Base-by-base conservation (phyloP, 2,888 invertebrate genomes). In the Acanthosepion lycidas region DNA sequence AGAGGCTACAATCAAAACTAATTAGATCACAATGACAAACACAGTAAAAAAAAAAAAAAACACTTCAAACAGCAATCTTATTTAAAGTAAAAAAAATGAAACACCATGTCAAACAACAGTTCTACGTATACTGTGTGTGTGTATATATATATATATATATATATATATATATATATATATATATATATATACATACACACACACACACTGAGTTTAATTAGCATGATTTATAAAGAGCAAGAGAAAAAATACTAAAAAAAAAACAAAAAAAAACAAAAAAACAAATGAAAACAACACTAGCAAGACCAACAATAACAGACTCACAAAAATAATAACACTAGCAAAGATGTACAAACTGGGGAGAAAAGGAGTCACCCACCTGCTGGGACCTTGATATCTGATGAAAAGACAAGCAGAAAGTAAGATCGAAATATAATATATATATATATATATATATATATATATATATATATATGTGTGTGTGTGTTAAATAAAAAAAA, bases 261-360 rank as follows among this genome's bases (percentile, higher is more conserved):
- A 78, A 78, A 33, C 15, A 78, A n/a, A 33, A 33, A 33, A 33
- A 78, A 78, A 33, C 15, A 78, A n/a, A 33, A 33, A 33, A 33
- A n/a, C n/a, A n/a, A 33, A 33, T 33, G 33, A 8, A 78, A n/a
- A 78, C 78, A 78, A 78, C 33, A 78, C 33, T 3, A 33, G 33
- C 78, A 78, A 78, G 78, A 78, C 78, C 78, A 33, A 78, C 78
- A 78, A 78, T 9, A 33, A 78, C 18, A 78, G 18, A 78, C 0
- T 33, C 78, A 78, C 78, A 78, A 33, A 51, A 92, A 92, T 28
- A 28, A 20, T 51, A 9, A 92, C 92, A 48, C 53, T 92, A 42
- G 92, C 28, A 53, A 92, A 92, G n/a, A 28, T 92, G 92, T n/a
- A 48, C 49, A 92, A 51, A 53, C 49, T 28, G 92, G 92, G 92